Evolutionary conservation across 2,113 vertebrate genomes (phyloP).

Genomic region (Colius striatus): DNA sequence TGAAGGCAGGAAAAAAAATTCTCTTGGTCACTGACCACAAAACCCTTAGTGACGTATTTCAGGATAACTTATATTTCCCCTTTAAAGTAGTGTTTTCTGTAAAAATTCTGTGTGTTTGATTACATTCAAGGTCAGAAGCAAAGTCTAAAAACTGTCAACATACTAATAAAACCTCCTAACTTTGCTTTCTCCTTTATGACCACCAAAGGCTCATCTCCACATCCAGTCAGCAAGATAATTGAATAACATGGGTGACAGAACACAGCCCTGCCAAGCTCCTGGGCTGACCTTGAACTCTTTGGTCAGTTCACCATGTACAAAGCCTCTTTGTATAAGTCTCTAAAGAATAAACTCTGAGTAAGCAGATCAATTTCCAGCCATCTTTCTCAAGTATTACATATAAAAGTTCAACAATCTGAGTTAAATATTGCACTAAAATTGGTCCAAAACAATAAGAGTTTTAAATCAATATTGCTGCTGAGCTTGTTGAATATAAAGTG

Average conservation of each 20-base stretch:
- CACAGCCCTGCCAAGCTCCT: not conserved
- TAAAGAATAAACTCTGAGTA: not conserved
- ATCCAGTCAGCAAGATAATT: constrained; percentile 17
- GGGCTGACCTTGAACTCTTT: constrained; percentile 24
- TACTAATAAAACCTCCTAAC: not conserved
- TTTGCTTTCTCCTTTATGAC: not conserved
- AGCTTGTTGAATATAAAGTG: not conserved
- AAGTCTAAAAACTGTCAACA: not conserved
- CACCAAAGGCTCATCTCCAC: not conserved
- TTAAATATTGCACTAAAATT: not conserved
- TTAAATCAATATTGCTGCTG: not conserved
- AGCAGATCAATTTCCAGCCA: not conserved
- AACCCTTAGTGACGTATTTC: not conserved
- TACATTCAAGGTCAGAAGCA: not conserved
- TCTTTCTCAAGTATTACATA: not conserved
- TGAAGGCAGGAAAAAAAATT: not conserved
- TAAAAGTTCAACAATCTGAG: not conserved
- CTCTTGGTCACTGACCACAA: not conserved
- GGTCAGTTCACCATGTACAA: not conserved
- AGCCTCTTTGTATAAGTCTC: not conserved
- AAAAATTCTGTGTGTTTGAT: not conserved
- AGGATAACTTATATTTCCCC: not conserved
- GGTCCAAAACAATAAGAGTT: not conserved
- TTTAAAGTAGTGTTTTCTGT: not conserved
- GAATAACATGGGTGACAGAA: constrained; percentile 21